Evolutionary conservation across 1,140 invertebrate genomes (phyloP), one percentile per base, ranked within the genome.

Genomic region (Popillia japonica): DNA sequence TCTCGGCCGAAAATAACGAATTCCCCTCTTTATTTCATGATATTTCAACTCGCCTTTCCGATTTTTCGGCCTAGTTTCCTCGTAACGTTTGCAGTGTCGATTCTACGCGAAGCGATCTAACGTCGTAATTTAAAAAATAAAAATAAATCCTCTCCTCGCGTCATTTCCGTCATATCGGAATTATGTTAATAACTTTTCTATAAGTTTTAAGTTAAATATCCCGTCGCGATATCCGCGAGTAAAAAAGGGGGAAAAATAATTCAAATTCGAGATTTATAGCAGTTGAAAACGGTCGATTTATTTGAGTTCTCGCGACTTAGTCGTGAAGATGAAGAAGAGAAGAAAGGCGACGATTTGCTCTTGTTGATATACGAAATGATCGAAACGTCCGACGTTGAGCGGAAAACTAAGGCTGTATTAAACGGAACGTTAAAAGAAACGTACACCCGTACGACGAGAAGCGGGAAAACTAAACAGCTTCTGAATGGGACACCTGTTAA

Each of bases 401-500:
- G n/a, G n/a, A n/a, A n/a, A n/a, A n/a, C n/a, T n/a, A n/a, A n/a
- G n/a, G n/a, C n/a, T n/a, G n/a, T n/a, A n/a, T n/a, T n/a, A n/a
- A n/a, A n/a, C n/a, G n/a, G n/a, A n/a, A n/a, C n/a, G n/a, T n/a
- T n/a, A n/a, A n/a, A n/a, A n/a, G n/a, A n/a, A n/a, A n/a, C n/a
- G n/a, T n/a, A n/a, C n/a, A n/a, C n/a, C n/a, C n/a, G n/a, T n/a
- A n/a, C n/a, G n/a, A n/a, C n/a, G n/a, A n/a, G n/a, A 64, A 22
- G 61, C 61, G 61, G 17, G 20, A 22, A 61, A 68, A 77, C 64
- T 79, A 76, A 79, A 76, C 40, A 68, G 78, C 64, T 73, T 55
- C 78, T 78, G 41, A 79, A 79, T 79, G 79, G 79, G 79, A 77
- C 79, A 79, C 79, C 79, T 79, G 79, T 79, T 79, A 79, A 79